A percentile compares a stretch with the other conserved stretches of the same genome.
Conservation (phyloP, 2,888 invertebrate genomes). For the Tiliacea aurago region DNA sequence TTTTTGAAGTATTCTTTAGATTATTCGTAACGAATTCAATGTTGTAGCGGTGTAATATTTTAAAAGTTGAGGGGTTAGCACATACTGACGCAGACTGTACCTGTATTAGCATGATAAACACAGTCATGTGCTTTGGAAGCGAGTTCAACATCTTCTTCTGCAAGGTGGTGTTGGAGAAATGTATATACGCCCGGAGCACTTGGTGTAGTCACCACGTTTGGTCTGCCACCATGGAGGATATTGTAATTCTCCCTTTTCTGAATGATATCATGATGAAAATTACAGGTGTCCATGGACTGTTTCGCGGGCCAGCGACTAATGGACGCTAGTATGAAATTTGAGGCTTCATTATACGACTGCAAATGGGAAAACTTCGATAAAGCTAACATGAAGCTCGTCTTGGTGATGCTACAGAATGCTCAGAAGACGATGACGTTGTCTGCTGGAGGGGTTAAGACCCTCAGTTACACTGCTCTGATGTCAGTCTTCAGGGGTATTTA, state of each 20-base stretch:
- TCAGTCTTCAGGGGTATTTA: slow-evolving; percentile 76
- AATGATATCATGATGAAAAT: background rate
- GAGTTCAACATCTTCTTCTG: background rate
- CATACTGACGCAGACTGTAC: too few species aligned
- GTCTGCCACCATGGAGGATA: background rate
- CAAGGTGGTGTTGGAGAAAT: background rate
- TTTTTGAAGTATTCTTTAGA: too few species aligned
- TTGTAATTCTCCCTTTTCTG: background rate
- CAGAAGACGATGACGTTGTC: slow-evolving; percentile 79
- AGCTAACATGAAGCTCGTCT: slow-evolving; percentile 75
- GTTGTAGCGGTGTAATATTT: too few species aligned
- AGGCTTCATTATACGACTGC: slow-evolving; percentile 76
- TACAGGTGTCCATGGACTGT: slow-evolving; percentile 76
- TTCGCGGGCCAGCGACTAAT: slow-evolving; percentile 77
- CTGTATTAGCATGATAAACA: background rate
- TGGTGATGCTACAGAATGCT: slow-evolving; percentile 75
- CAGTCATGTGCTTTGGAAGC: background rate
- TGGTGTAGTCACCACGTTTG: background rate
- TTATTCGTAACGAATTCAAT: too few species aligned
- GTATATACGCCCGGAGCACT: background rate
- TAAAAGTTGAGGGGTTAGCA: too few species aligned
- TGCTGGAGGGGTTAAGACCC: slow-evolving; percentile 76
- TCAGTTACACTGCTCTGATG: slow-evolving; percentile 77
- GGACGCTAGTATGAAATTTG: slow-evolving; percentile 75
- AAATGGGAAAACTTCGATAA: slow-evolving; percentile 81